A percentile compares a stretch with the other conserved stretches of the same genome.
phyloP scores from a whole-genome alignment of 2,113 vertebrate species.

The Labrus mixtus region DNA sequence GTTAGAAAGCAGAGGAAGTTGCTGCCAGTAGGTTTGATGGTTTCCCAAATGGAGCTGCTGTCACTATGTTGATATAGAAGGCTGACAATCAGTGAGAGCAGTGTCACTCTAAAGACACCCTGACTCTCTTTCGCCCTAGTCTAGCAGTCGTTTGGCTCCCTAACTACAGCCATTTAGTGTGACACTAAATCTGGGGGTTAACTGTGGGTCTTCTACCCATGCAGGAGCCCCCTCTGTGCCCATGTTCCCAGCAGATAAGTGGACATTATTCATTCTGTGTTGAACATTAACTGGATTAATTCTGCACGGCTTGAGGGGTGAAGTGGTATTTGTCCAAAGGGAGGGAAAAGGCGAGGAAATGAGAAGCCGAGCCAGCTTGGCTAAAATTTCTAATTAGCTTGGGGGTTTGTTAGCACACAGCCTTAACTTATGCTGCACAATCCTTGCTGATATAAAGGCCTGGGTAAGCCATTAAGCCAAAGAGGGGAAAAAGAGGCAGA shows the following conservation, averaged over 20 bases:
- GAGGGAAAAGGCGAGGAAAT: slow-evolving; percentile 65
- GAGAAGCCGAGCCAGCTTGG: slow-evolving; percentile 65
- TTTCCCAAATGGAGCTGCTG: slow-evolving; percentile 1
- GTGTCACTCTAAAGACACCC: slow-evolving; percentile 19
- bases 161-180: slow-evolving; percentile 41
- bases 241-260: slow-evolving; percentile 75
- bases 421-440: slow-evolving; percentile 52
- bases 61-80: background rate
- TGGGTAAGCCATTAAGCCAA: slow-evolving; percentile 74
- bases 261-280: slow-evolving; percentile 75
- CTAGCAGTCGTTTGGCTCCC: slow-evolving; percentile 10
- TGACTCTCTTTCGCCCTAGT: background rate
- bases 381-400: slow-evolving; percentile 79
- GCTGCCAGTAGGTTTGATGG: slow-evolving; percentile 30
- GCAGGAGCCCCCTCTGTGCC: slow-evolving; percentile 44
- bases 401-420: slow-evolving; percentile 71
- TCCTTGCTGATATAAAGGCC: slow-evolving; percentile 49
- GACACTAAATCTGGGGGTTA: slow-evolving; percentile 33
- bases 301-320: slow-evolving; percentile 65
- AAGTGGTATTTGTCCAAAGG: slow-evolving; percentile 75
- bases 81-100: slow-evolving; percentile 10
- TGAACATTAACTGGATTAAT: slow-evolving; percentile 83
- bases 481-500: slow-evolving; percentile 47
- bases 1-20: slow-evolving; percentile 24
- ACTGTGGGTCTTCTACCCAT: slow-evolving; percentile 28